A percentile compares a stretch with the other conserved stretches of the same genome.
phyloP scores from a whole-genome alignment of 2,797 vertebrate genomes.

The Mus minutoides region DNA sequence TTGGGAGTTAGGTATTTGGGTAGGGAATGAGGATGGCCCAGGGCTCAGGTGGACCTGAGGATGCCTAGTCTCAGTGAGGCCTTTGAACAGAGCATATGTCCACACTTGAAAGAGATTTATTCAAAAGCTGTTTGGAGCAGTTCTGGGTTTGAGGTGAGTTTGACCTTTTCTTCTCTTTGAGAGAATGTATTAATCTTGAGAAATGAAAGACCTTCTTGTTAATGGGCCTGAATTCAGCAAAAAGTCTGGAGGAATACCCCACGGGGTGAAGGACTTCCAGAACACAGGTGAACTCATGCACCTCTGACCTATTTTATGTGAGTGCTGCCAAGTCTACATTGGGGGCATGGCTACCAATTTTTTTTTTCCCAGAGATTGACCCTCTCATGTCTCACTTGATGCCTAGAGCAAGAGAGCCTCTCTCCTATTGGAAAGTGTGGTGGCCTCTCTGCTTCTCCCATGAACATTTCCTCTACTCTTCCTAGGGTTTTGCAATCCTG shows the following conservation, averaged over 20 bases:
- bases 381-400: neutral
- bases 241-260: neutral
- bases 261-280: neutral
- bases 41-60: neutral
- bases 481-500: neutral
- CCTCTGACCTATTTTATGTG: constrained; percentile 54
- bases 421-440: constrained; percentile 3
- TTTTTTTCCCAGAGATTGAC: constrained; percentile 50
- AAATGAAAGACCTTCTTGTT: constrained; percentile 54
- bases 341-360: neutral
- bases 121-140: neutral
- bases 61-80: neutral
- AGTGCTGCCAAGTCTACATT: neutral
- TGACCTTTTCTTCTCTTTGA: constrained; percentile 56
- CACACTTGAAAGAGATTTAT: constrained; percentile 38
- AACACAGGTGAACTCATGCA: neutral
- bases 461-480: neutral
- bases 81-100: neutral
- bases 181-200: constrained; percentile 58
- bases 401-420: constrained; percentile 36
- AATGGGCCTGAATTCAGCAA: constrained; percentile 58
- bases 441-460: constrained; percentile 43
- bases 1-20: neutral
- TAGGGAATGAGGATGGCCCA: neutral
- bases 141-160: neutral